phyloP scores from a whole-genome alignment of 2,113 vertebrate genomes.

The Nyctereutes procyonoides region DNA sequence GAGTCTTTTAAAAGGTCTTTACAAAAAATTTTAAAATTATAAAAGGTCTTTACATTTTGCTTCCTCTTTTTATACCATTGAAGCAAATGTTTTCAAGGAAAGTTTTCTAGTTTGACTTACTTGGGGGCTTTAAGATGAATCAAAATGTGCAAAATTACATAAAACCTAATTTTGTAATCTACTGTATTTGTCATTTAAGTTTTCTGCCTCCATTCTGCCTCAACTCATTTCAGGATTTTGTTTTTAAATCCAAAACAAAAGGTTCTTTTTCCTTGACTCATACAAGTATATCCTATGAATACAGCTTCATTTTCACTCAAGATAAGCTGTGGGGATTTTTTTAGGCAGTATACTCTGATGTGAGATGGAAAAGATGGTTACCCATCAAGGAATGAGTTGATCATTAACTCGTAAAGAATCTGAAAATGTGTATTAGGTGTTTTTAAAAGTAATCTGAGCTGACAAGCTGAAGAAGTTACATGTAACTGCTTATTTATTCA shows the following conservation, averaged over 20 bases:
- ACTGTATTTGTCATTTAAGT: not conserved
- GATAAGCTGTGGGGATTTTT: not conserved
- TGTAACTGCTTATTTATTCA: not conserved
- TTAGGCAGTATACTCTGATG: not conserved
- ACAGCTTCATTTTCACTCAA: not conserved
- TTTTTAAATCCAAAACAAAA: slow-evolving; percentile 48
- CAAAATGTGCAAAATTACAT: not conserved
- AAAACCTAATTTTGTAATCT: not conserved
- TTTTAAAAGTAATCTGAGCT: not conserved
- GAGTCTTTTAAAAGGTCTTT: slow-evolving; percentile 38
- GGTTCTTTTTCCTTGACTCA: slow-evolving; percentile 73
- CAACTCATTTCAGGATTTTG: slow-evolving; percentile 62
- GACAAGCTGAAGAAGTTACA: not conserved
- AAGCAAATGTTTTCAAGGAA: slow-evolving; percentile 43
- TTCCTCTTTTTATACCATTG: slow-evolving; percentile 21
- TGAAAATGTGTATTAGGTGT: not conserved
- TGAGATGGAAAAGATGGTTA: slow-evolving; percentile 4
- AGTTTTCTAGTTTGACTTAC: slow-evolving; percentile 11
- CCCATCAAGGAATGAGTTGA: not conserved
- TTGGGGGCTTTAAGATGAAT: slow-evolving; percentile 19
- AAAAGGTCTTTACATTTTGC: slow-evolving; percentile 40
- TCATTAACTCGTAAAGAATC: not conserved
- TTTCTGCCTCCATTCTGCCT: slow-evolving; percentile 27
- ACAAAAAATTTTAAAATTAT: not conserved
- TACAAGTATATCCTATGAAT: not conserved